Evolutionary conservation across 2,888 invertebrate species (phyloP), one percentile per base, ranked within the genome.

Genomic region (Coronaproctus castanopsis): DNA sequence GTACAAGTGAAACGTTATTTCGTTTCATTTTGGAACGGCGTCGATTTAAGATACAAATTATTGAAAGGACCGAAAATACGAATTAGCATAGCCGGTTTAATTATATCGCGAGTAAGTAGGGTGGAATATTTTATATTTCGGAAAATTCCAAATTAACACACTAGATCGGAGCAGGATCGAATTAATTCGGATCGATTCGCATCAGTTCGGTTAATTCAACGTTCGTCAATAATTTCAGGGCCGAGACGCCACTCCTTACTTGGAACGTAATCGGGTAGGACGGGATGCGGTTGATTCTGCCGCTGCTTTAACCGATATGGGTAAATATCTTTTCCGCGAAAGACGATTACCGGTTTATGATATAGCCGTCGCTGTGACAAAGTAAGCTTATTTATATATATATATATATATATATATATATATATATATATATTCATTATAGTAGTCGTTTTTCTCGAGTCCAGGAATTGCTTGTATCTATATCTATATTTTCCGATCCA

Each of bases 1-100:
- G 78, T 83, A 21, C 81, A 91, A 75, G 90, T 92, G 66, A 92
- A 92, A 71, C 77, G 90, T 61, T 92, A 92, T 71, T 92, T 92
- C 71, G 89, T 92, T 52, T 90, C 90, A 51, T 93, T 93, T 72
- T 92, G 92, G 91, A 92, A 92, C 72, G 92, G 92, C 54, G 92
- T 92, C 20, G 92, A 93, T 73, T 77, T 93, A 63, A 78, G 92
- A 65, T 93, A 93, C 75, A 90, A 91, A 70, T 76, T 90, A 66
- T 78, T 93, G 57, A 89, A 90, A 71, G 90, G 89, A 57, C 91
- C 92, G 56, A 85, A 87, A 76, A 88, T 92, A 72, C 79, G 91
- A 68, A 87, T 92, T 71, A 90, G 90, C 66, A 90, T 93, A 67
- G 92, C 92, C 64, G 92, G 92, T 68, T 92, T 93, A 71, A 92